Evolutionary conservation across 2,113 vertebrate species (phyloP), one percentile per base, ranked within the genome.

Genomic region (Archocentrus centrarchus): DNA sequence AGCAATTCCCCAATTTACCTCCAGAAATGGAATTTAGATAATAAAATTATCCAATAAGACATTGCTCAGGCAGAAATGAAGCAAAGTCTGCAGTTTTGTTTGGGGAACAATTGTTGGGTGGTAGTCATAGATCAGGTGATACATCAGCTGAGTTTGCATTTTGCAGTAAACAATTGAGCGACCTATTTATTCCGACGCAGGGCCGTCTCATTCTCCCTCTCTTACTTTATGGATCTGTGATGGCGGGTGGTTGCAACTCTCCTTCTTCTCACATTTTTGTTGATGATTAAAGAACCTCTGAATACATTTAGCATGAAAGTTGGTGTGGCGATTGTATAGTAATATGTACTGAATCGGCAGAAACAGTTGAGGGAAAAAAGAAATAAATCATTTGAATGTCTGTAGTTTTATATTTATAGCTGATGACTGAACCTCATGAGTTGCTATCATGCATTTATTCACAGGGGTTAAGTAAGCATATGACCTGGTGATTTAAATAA

Each of bases 161-260:
- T 85, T 59, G 77, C 82, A 44, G 80, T 75, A 62, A 87, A 87
- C 80, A 70, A 84, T 80, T 62, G 87, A 68, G 89, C 30, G 13
- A 80, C 82, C 70, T 61, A 86, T 88, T 91, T 84, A 75, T 76
- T 62, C 59, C 39, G 63, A 70, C 79, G 59, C 79, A 82, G 2
- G 5, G 37, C 50, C 9, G 5, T n/a, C 62, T 87, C 39, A 30
- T 75, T 55, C 80, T 30, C 64, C 20, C 10, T 32, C 15, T 70
- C 66, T 41, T 57, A 70, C 17, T 57, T 30, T 35, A 57, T 55
- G 39, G 59, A 64, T 73, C 63, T 24, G 27, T 39, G 62, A 37
- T 22, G 15, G 47, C 15, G 47, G 47, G 15, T 17, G 66, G 66
- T 53, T 70, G 66, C 24, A 32, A 50, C 0, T 70, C 24, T 30